Percentiles rank a stretch among this genome's conserved stretches.
These are phyloP conservation scores for Etheostoma nigrum DNA, from an alignment of 2,797 vertebrate species.

Conservation along the genomic window DNA sequence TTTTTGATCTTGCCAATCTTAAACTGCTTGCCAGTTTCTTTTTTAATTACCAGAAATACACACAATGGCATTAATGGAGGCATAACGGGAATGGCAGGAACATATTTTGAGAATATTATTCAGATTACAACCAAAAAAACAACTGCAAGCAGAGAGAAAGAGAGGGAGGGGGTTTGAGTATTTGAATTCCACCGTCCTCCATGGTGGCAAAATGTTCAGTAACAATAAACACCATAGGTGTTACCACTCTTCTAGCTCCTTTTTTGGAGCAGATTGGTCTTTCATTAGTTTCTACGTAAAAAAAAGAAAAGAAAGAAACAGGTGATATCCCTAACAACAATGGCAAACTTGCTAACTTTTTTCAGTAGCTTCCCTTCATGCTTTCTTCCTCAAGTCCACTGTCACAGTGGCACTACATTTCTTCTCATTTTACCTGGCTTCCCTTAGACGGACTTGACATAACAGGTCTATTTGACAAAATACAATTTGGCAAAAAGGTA, in stretches of 20 bases:
- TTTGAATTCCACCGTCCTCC: too few relatives aligned
- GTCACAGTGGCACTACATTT: background rate
- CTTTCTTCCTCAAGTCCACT: background rate
- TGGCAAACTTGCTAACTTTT: background rate
- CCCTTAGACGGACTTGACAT: too few relatives aligned
- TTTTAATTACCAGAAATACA: background rate
- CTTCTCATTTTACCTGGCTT: too few relatives aligned
- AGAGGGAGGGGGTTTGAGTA: too few relatives aligned
- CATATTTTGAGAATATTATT: too few relatives aligned
- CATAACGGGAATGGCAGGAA: too few relatives aligned
- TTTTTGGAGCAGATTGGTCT: background rate
- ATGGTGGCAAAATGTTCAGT: constrained; percentile 5
- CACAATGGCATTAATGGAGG: too few relatives aligned
- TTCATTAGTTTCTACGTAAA: background rate
- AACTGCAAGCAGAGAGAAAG: too few relatives aligned
- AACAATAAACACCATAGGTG: background rate
- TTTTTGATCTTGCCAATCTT: background rate
- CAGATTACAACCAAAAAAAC: too few relatives aligned
- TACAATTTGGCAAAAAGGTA: too few relatives aligned
- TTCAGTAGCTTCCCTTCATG: background rate
- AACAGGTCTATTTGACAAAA: too few relatives aligned
- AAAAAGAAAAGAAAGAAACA: background rate
- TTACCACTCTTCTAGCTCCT: background rate
- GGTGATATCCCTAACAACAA: background rate
- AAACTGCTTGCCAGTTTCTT: background rate